Base-by-base conservation (phyloP, 2,888 invertebrate species). In the Torymus tubicola region DNA sequence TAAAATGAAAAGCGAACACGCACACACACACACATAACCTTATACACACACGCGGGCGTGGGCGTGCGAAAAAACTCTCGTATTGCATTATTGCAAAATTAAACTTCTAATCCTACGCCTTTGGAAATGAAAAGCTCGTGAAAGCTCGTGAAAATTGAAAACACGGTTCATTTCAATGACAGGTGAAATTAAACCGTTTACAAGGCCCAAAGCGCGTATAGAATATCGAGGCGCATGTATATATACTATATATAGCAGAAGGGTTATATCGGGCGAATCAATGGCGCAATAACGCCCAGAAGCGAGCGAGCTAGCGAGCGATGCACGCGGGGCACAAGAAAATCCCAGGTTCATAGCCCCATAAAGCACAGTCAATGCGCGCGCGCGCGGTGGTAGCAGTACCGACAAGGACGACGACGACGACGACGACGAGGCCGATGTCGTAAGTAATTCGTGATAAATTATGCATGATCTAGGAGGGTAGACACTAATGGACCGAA, bases 391-490 rank as follows among this genome's bases (percentile, higher is more conserved):
- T 11, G n/a, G n/a, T n/a, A n/a, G n/a, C n/a, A 72, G 78, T 61
- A 78, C 55, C 18, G 52, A 24, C 24, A 3, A 24, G 2, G 24
- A 24, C 24, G 24, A 24, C 24, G 24, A 24, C 24, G 24, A 24
- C 24, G 3, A 24, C 24, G 24, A 24, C 24, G 24, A 24, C 24
- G 16, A 70, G 75, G 74, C 74, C 80, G 64, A 75, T 60, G 65
- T 69, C 74, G 60, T 64, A 80, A 75, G 74, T 80, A 70, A 75
- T 75, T 74, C 70, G 42, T 65, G 55, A 75, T 80, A 80, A 80
- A 80, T 80, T 80, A 74, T 65, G 42, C 64, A 75, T 75, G 80
- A 70, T 70, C 14, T 65, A 65, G 64, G 50, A 57, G 31, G 24
- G 16, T 12, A 68, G 74, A 79, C 79, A 58, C 69, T 79, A 74